phyloP scores from a whole-genome alignment of 2,113 vertebrate genomes.

The Plectropomus leopardus region DNA sequence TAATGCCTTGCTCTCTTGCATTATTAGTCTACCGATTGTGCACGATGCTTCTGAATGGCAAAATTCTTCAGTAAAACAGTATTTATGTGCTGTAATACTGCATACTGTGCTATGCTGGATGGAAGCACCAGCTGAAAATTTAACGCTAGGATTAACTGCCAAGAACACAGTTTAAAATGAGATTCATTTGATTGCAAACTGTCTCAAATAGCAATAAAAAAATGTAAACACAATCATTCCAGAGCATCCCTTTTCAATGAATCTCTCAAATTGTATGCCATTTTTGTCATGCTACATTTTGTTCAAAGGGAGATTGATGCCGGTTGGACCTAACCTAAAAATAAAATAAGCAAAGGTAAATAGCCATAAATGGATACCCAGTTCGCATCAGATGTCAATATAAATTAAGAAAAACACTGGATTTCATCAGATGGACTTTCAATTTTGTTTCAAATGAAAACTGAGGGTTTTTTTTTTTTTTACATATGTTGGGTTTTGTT shows the following conservation, averaged over 20 bases:
- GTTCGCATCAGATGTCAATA: no score
- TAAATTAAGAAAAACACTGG: no score
- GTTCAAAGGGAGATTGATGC: background rate
- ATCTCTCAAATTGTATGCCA: background rate
- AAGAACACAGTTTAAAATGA: background rate
- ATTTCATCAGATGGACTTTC: no score
- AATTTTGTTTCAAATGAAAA: no score
- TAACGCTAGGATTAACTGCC: background rate
- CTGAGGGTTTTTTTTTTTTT: no score
- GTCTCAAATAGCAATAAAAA: no score
- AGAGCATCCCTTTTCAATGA: background rate
- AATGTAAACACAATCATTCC: background rate
- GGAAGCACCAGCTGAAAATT: background rate
- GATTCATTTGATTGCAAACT: background rate
- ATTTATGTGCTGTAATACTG: background rate
- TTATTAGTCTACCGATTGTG: background rate
- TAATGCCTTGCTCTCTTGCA: conserved; percentile 1
- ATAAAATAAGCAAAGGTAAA: background rate
- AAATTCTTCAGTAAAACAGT: conserved; percentile 11
- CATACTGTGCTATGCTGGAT: background rate
- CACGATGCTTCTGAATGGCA: conserved; percentile 6
- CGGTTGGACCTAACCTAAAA: background rate
- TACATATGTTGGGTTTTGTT: no score
- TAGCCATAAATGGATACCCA: background rate
- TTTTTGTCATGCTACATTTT: background rate